Percentiles rank a stretch among this genome's conserved stretches.
phyloP scores from a whole-genome alignment of 2,888 invertebrate species.

The Liopterus haemorrhoidalis region DNA sequence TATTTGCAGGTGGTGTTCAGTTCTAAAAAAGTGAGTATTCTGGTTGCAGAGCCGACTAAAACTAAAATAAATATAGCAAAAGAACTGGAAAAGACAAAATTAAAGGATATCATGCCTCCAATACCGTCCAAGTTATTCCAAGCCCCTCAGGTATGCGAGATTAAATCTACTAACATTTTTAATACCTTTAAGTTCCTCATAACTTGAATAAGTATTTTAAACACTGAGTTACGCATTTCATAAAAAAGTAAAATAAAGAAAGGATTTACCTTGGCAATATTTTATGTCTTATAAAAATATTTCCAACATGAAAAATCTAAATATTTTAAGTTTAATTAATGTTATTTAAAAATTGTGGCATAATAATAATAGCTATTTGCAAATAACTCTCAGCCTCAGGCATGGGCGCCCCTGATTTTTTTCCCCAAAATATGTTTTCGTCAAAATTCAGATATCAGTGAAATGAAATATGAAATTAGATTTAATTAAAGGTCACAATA shows the following conservation, averaged over 20 bases:
- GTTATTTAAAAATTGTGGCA: too few species aligned
- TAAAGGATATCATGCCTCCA: conserved; percentile 11
- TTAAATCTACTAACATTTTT: conserved; percentile 38
- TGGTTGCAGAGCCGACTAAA: conserved; percentile 60
- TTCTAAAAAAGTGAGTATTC: conserved; percentile 61
- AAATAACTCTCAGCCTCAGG: too few species aligned
- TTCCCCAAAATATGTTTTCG: too few species aligned
- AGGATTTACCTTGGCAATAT: neutral
- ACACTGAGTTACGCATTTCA: neutral
- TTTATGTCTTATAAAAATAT: neutral
- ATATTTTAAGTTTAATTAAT: too few species aligned
- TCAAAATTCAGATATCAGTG: too few species aligned
- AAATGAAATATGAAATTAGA: too few species aligned
- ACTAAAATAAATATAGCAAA: conserved; percentile 55
- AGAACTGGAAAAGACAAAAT: conserved; percentile 45
- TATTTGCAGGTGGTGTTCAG: conserved; percentile 60
- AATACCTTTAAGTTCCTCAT: neutral
- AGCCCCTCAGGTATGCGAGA: conserved; percentile 7
- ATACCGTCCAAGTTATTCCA: conserved; percentile 15
- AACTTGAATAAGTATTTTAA: neutral
- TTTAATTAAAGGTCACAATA: too few species aligned
- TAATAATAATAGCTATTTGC: too few species aligned
- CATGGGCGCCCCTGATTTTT: too few species aligned
- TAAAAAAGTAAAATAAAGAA: conserved; percentile 1
- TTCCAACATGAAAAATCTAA: too few species aligned